Base-by-base conservation (phyloP, 2,113 vertebrate species). In the Etia nguti region DNA sequence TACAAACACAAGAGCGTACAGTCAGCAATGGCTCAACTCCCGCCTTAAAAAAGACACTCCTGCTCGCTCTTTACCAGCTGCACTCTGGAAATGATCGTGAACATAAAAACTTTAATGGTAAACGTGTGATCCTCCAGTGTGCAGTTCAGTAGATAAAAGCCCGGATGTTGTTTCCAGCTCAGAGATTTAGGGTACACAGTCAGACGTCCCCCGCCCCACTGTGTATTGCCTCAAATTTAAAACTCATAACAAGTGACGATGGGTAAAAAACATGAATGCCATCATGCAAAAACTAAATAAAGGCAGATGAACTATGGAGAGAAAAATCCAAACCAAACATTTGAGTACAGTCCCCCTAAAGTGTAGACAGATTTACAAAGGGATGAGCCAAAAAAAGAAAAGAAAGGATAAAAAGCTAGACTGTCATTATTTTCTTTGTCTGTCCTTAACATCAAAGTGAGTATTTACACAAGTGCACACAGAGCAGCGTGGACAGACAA, bases 401-500 rank as follows among this genome's bases (percentile, higher is more conserved):
- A 73, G 6, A 43, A 34, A 62, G 2, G 55, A 38, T 5, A 11
- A 82, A 82, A 86, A 62, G 50, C 48, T 1, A 62, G 68, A 85
- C 75, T 48, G 43, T 50, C 4, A 6, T 55, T 38, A 2, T 68
- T 84, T 90, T 77, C 79, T 90, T 81, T 52, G 38, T 50, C 73
- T 34, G 85, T 88, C 81, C 24, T 36, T 60, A 84, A 93, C 87
- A 85, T 84, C 75, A 41, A 84, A 55, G 90, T 90, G 88, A 89
- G 60, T 93, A 93, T 93, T 93, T 95, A 95, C 91, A 95, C 48
- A 48, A 77, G 89, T 91, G 87, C 50, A 85, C 80, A 68, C 77
- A 80, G 56, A 86, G 83, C 79, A 46, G 90, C 26, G 60, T 57
- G 70, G 86, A 85, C 68, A 84, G 80, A 52, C 29, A 18, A 46